Conservation (phyloP, 64 coral and sea anemone species). For the Cladopsammia gracilis region DNA sequence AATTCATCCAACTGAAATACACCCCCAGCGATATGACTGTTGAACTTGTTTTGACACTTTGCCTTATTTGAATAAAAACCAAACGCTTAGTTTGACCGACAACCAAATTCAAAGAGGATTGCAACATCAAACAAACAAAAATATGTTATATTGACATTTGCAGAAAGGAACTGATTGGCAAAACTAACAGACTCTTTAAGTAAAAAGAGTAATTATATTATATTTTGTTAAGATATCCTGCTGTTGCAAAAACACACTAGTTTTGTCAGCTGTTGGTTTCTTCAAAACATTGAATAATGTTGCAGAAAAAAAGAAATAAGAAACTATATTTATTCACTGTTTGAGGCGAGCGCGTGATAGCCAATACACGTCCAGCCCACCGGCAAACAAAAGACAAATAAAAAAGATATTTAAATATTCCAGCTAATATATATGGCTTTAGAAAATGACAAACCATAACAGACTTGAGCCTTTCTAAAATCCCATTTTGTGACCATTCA, state of each 20-base stretch:
- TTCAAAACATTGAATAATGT: neutral
- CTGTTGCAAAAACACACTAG: neutral
- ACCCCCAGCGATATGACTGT: neutral
- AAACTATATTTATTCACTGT: slow-evolving; percentile 6
- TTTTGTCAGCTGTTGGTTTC: neutral
- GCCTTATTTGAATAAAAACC: slow-evolving; percentile 20
- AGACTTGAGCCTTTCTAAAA: no score
- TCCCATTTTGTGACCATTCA: no score
- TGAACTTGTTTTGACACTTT: slow-evolving; percentile 5
- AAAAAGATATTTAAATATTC: no score
- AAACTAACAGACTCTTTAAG: neutral
- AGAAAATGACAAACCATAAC: no score
- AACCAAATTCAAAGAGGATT: neutral
- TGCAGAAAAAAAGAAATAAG: neutral
- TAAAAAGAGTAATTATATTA: neutral
- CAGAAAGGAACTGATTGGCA: neutral
- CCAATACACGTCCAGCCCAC: no score
- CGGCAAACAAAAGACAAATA: no score
- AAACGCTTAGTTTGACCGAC: neutral
- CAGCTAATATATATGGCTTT: no score
- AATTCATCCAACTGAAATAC: neutral
- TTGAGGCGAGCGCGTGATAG: no score
- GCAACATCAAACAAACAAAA: neutral
- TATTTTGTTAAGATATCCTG: neutral
- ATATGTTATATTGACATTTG: neutral